Percentiles rank a stretch among this genome's conserved stretches.
Conservation (phyloP, 2,888 invertebrate species). For the Scelioninae gen. 2 region DNA sequence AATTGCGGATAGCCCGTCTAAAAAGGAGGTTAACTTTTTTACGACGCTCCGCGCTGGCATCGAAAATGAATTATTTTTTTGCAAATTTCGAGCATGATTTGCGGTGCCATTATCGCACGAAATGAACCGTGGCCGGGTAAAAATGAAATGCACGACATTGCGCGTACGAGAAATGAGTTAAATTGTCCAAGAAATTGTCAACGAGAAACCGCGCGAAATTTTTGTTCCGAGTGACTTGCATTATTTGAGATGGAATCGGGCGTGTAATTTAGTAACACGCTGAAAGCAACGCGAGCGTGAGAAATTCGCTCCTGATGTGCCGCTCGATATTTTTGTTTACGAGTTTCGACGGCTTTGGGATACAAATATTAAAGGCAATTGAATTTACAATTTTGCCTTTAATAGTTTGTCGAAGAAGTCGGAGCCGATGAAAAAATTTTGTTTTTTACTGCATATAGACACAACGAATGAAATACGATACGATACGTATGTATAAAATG, state of each 20-base stretch:
- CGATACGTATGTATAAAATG: too few relatives aligned
- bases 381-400: slow-evolving; percentile 16
- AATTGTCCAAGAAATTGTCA: slow-evolving; percentile 59
- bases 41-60: too few relatives aligned
- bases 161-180: slow-evolving; percentile 47
- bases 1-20: too few relatives aligned
- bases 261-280: slow-evolving; percentile 54
- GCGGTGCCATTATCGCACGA: slow-evolving; percentile 24
- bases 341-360: slow-evolving; percentile 12
- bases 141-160: slow-evolving; percentile 36
- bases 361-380: slow-evolving; percentile 40
- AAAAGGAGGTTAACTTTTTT: too few relatives aligned
- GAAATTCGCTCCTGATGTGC: slow-evolving; percentile 7
- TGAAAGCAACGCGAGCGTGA: slow-evolving; percentile 33
- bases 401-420: too few relatives aligned
- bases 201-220: slow-evolving; percentile 49
- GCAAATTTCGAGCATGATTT: slow-evolving; percentile 30
- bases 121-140: slow-evolving; percentile 35
- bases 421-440: too few relatives aligned
- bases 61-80: slow-evolving; percentile 6
- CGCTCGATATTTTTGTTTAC: slow-evolving; percentile 24
- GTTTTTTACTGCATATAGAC: too few relatives aligned
- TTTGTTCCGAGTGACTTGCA: slow-evolving; percentile 57
- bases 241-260: slow-evolving; percentile 56
- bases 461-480: too few relatives aligned